Percentiles rank a stretch among this genome's conserved stretches.
Evolutionary conservation across 2,888 invertebrate genomes (phyloP).

Genomic region (Mythimna vitellina): DNA sequence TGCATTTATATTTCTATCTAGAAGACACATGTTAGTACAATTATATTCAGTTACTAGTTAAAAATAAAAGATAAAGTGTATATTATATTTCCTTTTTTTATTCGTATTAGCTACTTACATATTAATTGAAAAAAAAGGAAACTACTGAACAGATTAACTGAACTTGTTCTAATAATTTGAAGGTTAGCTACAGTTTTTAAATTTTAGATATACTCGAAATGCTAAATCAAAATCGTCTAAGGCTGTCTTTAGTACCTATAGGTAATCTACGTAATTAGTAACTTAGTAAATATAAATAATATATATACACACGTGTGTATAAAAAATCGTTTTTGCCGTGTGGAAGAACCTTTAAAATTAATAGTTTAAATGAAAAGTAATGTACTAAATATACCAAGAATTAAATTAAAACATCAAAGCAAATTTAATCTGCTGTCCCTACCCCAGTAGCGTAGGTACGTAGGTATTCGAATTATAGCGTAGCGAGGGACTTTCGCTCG

Average conservation of each 20-base stretch:
- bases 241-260: no score
- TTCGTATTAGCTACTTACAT: not conserved
- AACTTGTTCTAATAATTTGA: not conserved
- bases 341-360: not conserved
- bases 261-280: not conserved
- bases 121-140: not conserved
- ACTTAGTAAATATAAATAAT: not conserved
- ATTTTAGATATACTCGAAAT: not conserved
- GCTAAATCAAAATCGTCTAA: not conserved
- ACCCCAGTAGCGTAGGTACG: conserved; percentile 49
- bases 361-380: not conserved
- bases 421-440: conserved; percentile 51
- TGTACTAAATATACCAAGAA: not conserved
- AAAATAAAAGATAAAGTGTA: no score
- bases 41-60: not conserved
- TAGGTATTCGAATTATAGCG: conserved; percentile 68
- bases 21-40: conserved; percentile 1
- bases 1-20: conserved; percentile 8
- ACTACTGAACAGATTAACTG: not conserved
- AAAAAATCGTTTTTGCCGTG: no score
- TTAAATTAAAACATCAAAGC: conserved; percentile 32
- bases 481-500: conserved; percentile 72
- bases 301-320: not conserved
- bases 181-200: not conserved
- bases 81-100: not conserved